Base-by-base conservation (phyloP, 1,140 invertebrate genomes). In the Batillaria attramentaria region DNA sequence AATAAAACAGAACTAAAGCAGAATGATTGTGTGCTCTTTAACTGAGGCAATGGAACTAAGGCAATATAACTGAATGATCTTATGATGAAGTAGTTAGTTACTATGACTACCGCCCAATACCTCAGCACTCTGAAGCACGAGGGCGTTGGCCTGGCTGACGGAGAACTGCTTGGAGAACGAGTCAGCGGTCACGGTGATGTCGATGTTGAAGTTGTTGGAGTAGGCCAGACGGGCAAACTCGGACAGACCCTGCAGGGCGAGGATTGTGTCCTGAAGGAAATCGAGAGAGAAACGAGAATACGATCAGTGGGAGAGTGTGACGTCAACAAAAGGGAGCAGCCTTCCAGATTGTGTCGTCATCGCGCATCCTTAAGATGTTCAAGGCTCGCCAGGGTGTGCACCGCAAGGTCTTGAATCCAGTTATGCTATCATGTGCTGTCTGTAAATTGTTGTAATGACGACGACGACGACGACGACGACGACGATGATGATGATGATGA, bases 191-290 rank as follows among this genome's bases (percentile, higher is more conserved):
- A 84, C 80, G n/a, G 76, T 78, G 1, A 87, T 74, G 57, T 85
- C 79, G 8, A 89, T 77, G 65, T 88, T 66, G 72, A 87, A 86
- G 57, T 77, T 84, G 62, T 84, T 81, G 62, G 82, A 82, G 79
- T 84, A 87, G 6, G 78, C 82, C 78, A 86, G 82, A 16, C 57
- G 78, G 24, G 88, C 87, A 77, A 88, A 92, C 39, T 88, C 83
- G 8, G 91, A 89, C 41, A 92, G 83, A 8, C 91, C 90, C 81
- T 92, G 89, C 8, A 92, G 84, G 31, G 88, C 92, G 24, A 92
- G 75, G 16, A 92, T 91, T 1, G 92, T 92, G 82, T 92, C 92
- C 89, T 92, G 83, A 10, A 84, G n/a, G n/a, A n/a, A n/a, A n/a
- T n/a, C n/a, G n/a, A n/a, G n/a, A n/a, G n/a, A n/a, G n/a, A n/a